Base-by-base conservation (phyloP, 1,140 invertebrate genomes). In the Scaptomyza montana region DNA sequence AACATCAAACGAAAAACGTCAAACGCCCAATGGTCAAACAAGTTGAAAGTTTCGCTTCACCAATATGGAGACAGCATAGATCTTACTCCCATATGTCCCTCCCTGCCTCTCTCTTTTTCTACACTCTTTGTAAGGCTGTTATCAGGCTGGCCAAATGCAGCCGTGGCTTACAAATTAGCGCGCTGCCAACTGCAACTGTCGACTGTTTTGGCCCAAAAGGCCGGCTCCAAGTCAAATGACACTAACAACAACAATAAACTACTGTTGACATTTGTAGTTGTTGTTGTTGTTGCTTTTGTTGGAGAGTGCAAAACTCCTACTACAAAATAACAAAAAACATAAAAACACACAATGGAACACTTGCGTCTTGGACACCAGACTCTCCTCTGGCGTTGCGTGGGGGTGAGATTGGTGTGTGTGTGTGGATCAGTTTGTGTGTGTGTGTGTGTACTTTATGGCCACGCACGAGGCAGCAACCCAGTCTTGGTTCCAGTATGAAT, bases 161-260 rank as follows among this genome's bases (percentile, higher is more conserved):
- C 67, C 36, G 80, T 57, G 76, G 84, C 84, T 89, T 89, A 89
- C 84, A 89, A 89, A 89, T 89, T 89, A 89, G 84, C 84, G 84
- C 85, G 79, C 74, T 89, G 85, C 85, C 86, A 84, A 89, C 74
- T 76, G 74, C 56, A 65, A 73, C 73, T 89, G 85, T 79, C 81
- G 73, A 79, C 39, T 43, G 73, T 77, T 36, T 36, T 77, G 79
- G 79, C 79, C 79, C 78, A 87, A 82, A 87, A 89, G 76, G 82
- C 30, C 82, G 73, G 21, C 84, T 67, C 78, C 80, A 77, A 89
- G 84, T 89, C 84, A 89, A 89, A 89, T 89, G 84, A 89, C 80
- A 89, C 84, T 80, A 84, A 89, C 85, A 89, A 89, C 84, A 87
- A 87, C 85, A 89, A 89, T 89, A 89, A 89, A 89, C 84, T 78